Evolutionary conservation across 2,113 vertebrate species (phyloP), one percentile per base, ranked within the genome.

Genomic region (Eonycteris spelaea): DNA sequence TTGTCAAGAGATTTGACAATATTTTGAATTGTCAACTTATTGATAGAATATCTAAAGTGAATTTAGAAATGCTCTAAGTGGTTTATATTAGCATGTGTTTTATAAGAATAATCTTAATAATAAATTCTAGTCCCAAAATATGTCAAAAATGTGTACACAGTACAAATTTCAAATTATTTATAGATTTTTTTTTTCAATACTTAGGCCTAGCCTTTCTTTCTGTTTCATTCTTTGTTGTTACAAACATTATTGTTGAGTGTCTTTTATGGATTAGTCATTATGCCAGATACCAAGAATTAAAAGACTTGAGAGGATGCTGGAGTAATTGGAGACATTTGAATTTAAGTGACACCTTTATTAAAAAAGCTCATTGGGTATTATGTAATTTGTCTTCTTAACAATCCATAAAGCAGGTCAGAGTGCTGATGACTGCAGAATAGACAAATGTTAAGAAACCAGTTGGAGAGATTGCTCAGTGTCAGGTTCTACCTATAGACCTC

Each of bases 251-350:
- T 91, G 88, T 40, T 74, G 38, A 90, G 21, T 93, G 6, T 65
- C 71, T 95, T 94, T 87, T 86, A 89, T 77, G 40, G 15, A 84
- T 91, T 93, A 63, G 48, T 33, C 51, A 48, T 26, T 91, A 74
- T 88, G 48, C 38, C 71, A 96, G 57, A 55, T 73, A 79, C 24
- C 40, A 94, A 82, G 38, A 93, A 77, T 90, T 94, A 68, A 96
- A 89, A 93, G 74, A 61, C 22, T 77, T 80, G 33, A 95, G 90
- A 65, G 12, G 9, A 82, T 89, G 68, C 35, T n/a, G 40, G 51
- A 84, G 71, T 85, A 96, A 92, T 95, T 95, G 90, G 57, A 71
- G 80, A 83, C 18, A 38, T n/a, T 74, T 92, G 77, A 79, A 84
- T 73, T 95, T 96, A 95, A 96, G 59, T 77, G 59, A 40, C 40